phyloP scores from a whole-genome alignment of 2,113 vertebrate species.

The Rhagologus leucostigma region DNA sequence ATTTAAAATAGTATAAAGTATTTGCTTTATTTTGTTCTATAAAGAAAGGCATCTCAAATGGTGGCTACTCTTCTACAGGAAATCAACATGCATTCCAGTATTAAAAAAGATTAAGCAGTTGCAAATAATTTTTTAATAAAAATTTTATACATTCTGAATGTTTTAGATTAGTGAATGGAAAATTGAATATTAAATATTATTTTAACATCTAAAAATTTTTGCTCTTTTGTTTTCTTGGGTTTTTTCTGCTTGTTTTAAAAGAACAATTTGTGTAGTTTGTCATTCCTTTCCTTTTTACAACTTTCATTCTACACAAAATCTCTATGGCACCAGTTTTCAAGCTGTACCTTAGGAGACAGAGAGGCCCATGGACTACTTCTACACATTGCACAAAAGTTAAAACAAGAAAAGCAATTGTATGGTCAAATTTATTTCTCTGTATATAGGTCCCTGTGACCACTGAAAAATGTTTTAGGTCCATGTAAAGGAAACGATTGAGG shows the following conservation, averaged over 20 bases:
- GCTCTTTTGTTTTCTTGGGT: neutral
- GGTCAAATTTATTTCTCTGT: neutral
- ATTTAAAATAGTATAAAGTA: neutral
- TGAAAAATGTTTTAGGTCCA: neutral
- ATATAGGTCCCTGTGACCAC: neutral
- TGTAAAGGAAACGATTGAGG: neutral
- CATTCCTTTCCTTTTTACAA: neutral
- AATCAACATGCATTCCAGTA: neutral
- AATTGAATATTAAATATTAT: neutral
- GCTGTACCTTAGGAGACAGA: neutral
- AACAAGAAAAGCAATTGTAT: neutral
- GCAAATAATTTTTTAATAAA: neutral
- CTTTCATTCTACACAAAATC: neutral
- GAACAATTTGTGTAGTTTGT: neutral
- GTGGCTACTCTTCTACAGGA: neutral
- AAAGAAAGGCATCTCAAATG: neutral
- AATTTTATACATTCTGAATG: neutral
- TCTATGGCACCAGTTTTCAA: neutral
- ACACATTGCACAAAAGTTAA: neutral
- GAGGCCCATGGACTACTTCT: neutral
- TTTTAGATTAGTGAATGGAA: neutral
- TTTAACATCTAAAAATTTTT: neutral
- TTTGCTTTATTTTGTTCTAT: neutral
- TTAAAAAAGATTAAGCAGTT: neutral
- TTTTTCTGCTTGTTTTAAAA: neutral